Percentiles rank a stretch among this genome's conserved stretches.
Evolutionary conservation across 1,140 invertebrate species (phyloP).

Genomic region (Phocides pigmalion): DNA sequence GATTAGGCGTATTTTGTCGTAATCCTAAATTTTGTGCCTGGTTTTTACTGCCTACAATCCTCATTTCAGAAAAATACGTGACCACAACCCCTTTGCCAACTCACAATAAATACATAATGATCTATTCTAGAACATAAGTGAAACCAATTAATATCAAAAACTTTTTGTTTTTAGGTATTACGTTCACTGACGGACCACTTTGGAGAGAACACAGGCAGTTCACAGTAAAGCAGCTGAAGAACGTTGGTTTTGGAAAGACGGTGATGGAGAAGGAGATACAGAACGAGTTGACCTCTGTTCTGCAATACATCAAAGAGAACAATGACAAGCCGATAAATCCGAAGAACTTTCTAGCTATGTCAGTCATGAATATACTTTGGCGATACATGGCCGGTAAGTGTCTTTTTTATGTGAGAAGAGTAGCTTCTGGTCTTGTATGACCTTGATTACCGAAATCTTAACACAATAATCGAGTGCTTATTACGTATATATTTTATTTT

Average conservation of each 20-base stretch:
- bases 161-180: conserved; percentile 84
- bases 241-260: conserved; percentile 90
- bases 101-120: no score
- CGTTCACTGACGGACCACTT: conserved; percentile 89
- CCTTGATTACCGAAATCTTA: no score
- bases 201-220: conserved; percentile 92
- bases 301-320: conserved; percentile 77
- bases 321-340: conserved; percentile 63
- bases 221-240: conserved; percentile 87
- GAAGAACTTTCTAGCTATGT: conserved; percentile 82
- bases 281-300: conserved; percentile 84
- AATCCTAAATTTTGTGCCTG: no score
- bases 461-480: no score
- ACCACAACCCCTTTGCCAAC: no score
- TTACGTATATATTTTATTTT: no score
- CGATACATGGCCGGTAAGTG: conserved; percentile 87
- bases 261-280: conserved; percentile 89
- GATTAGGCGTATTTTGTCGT: no score
- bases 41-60: no score
- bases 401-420: background rate
- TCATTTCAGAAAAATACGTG: no score
- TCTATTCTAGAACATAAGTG: no score
- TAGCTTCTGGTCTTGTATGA: no score
- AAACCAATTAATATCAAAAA: background rate
- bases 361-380: conserved; percentile 91